Percentiles rank a stretch among this genome's conserved stretches.
These are phyloP conservation scores for Argyrosomus japonicus DNA, from an alignment of 2,113 vertebrate genomes.

Conservation along the genomic window DNA sequence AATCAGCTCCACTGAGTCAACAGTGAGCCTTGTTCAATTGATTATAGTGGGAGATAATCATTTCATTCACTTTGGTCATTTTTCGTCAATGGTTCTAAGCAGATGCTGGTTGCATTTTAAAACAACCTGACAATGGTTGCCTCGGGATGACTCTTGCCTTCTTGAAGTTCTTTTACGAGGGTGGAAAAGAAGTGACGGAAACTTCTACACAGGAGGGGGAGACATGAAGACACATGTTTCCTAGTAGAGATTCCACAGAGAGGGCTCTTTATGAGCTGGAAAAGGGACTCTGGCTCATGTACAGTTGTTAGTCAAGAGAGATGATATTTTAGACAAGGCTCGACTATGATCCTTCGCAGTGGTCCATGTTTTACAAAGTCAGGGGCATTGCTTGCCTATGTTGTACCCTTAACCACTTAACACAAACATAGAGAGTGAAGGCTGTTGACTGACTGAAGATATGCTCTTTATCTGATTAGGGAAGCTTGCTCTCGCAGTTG, in stretches of 20 bases:
- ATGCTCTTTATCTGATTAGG: background rate
- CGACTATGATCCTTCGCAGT: slow-evolving; percentile 5
- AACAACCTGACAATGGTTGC: background rate
- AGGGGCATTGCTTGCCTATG: background rate
- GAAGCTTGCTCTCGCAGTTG: background rate
- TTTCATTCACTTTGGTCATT: background rate
- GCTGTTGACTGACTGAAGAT: background rate
- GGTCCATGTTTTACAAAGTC: slow-evolving; percentile 7
- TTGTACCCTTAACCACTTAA: background rate
- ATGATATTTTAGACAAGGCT: slow-evolving; percentile 22
- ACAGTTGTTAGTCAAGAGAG: slow-evolving; percentile 27
- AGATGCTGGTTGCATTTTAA: background rate
- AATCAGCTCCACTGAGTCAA: background rate
- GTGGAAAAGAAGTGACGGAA: slow-evolving; percentile 48
- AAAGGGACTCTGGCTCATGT: slow-evolving; percentile 22
- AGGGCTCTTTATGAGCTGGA: slow-evolving; percentile 44
- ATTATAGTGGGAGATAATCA: background rate
- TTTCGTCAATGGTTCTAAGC: background rate
- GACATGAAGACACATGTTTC: slow-evolving; percentile 36
- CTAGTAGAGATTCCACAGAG: slow-evolving; percentile 42
- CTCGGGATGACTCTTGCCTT: background rate
- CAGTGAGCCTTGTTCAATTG: background rate
- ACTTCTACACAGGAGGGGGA: slow-evolving; percentile 2
- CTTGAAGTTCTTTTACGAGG: slow-evolving; percentile 33
- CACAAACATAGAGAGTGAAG: background rate